phyloP scores from a whole-genome alignment of 1,140 invertebrate genomes.

The Diabrotica virgifera region DNA sequence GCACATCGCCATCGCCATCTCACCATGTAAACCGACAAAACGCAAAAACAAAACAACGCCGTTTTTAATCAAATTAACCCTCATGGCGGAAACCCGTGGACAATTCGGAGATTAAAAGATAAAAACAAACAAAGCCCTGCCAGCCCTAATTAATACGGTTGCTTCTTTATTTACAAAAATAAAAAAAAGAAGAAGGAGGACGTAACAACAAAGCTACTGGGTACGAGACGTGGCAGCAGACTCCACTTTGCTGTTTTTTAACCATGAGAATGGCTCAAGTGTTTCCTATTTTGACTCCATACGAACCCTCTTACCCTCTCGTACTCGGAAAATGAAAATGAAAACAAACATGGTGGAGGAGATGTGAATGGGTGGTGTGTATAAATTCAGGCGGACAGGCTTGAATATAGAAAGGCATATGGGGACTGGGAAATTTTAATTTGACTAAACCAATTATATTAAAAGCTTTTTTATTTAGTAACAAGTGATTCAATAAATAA shows the following conservation, averaged over 20 bases:
- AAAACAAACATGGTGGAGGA: constrained; percentile 5
- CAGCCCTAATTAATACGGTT: constrained; percentile 14
- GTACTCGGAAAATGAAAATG: constrained; percentile 10
- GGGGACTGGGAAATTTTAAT: not conserved
- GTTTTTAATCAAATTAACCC: constrained; percentile 14
- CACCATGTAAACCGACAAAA: not conserved
- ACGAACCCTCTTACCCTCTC: not conserved
- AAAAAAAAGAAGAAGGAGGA: constrained; percentile 12
- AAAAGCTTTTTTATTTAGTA: too few relatives aligned
- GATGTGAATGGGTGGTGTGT: not conserved
- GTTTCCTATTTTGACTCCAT: constrained; percentile 14
- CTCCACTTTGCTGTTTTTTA: constrained; percentile 8
- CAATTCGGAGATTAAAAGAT: constrained; percentile 17
- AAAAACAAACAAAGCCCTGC: constrained; percentile 12
- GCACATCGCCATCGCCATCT: not conserved
- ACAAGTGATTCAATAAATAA: too few relatives aligned
- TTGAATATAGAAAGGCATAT: not conserved
- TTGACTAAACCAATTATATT: too few relatives aligned
- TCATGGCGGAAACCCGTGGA: constrained; percentile 16
- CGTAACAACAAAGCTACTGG: not conserved
- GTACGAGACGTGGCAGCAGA: not conserved
- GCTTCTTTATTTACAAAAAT: constrained; percentile 13
- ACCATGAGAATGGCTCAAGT: constrained; percentile 13
- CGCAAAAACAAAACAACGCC: constrained; percentile 6
- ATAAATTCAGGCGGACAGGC: not conserved